Conservation (phyloP, 2,888 invertebrate genomes). For the Auanema freiburgensis region DNA sequence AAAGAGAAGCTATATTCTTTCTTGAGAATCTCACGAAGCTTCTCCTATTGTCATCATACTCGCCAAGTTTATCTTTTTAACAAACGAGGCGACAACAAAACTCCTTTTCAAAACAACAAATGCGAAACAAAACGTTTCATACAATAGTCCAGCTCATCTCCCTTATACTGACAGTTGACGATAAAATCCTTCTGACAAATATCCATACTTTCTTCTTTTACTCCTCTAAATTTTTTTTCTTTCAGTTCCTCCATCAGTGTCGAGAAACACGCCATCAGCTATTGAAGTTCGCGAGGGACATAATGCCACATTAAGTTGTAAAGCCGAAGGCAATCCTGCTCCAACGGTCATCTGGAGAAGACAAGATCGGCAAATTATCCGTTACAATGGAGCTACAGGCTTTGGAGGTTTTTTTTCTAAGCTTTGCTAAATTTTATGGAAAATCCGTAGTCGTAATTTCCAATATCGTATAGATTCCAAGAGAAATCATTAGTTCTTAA, state of each 20-base stretch:
- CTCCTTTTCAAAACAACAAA: too few species aligned
- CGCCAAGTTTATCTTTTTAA: too few species aligned
- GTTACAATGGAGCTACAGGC: constrained; percentile 61
- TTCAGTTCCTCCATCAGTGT: constrained; percentile 88
- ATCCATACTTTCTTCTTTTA: neutral
- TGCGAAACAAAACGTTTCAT: too few species aligned
- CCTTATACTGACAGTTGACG: neutral
- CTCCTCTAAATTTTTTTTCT: constrained; percentile 15
- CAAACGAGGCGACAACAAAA: too few species aligned
- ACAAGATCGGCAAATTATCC: constrained; percentile 60
- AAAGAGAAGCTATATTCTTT: too few species aligned
- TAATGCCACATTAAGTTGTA: constrained; percentile 62
- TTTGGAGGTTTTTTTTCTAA: constrained; percentile 55
- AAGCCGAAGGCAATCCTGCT: constrained; percentile 60
- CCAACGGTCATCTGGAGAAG: constrained; percentile 63
- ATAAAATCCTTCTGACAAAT: neutral
- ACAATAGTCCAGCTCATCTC: neutral
- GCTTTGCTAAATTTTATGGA: too few species aligned
- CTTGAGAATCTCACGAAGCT: too few species aligned
- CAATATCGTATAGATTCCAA: too few species aligned
- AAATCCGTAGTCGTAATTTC: too few species aligned
- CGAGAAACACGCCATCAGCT: constrained; percentile 86
- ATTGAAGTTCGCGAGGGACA: constrained; percentile 74
- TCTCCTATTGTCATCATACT: too few species aligned
- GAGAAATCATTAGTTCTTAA: too few species aligned